These are phyloP conservation scores for Psilopogon haemacephalus DNA, from an alignment of 2,113 vertebrate species.

Conservation along the genomic window DNA sequence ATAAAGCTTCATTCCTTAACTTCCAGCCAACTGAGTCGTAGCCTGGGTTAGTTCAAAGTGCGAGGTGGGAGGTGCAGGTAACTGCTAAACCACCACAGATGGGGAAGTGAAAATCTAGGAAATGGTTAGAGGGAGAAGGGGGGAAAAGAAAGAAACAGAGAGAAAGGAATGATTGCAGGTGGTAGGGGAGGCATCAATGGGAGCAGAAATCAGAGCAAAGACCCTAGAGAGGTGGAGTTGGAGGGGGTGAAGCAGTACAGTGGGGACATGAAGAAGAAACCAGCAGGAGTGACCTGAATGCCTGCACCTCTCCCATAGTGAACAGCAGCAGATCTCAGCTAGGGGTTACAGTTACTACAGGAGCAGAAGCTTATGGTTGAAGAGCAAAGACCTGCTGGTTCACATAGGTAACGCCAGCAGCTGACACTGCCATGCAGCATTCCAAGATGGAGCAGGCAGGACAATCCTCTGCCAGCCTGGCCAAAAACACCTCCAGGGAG, in stretches of 20 bases:
- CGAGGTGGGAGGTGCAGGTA: too few species aligned
- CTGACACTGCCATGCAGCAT: neutral
- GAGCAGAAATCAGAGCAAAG: neutral
- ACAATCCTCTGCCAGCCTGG: too few species aligned
- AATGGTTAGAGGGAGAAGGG: neutral
- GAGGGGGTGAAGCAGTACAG: neutral
- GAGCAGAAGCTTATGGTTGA: neutral
- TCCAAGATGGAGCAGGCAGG: neutral
- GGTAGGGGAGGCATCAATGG: fast-evolving
- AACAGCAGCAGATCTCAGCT: neutral
- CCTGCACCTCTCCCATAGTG: fast-evolving
- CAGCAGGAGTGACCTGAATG: neutral
- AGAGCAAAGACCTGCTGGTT: neutral
- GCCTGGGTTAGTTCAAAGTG: too few species aligned
- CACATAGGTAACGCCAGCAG: neutral
- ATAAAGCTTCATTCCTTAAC: too few species aligned
- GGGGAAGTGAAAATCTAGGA: neutral
- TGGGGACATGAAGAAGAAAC: neutral
- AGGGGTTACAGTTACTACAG: neutral
- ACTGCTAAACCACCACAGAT: too few species aligned
- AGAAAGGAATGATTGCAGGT: neutral
- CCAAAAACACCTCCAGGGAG: too few species aligned
- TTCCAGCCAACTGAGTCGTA: too few species aligned
- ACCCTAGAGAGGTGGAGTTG: neutral
- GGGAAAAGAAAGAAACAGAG: neutral